Conservation (phyloP, 2,888 invertebrate genomes). For the Ormyrus thymus region DNA sequence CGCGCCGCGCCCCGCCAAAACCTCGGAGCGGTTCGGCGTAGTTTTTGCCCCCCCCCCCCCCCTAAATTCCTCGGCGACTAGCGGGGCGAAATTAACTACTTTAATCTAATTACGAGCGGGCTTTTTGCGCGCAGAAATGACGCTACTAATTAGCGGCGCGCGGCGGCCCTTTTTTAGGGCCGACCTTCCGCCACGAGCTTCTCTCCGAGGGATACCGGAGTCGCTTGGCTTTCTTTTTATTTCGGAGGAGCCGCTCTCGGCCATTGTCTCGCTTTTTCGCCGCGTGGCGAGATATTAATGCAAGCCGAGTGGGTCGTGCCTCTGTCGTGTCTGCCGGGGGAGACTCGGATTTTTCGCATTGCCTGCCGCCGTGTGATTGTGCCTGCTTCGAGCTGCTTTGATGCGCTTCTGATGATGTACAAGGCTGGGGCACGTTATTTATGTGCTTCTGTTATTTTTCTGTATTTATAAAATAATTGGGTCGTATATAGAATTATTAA, state of each 20-base stretch:
- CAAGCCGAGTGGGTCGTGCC: conserved; percentile 4
- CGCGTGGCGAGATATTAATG: conserved; percentile 20
- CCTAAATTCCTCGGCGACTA: conserved; percentile 31
- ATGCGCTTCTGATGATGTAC: no score
- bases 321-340: conserved; percentile 19
- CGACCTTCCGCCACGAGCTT: neutral
- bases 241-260: neutral
- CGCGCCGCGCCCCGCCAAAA: no score
- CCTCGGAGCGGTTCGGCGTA: no score
- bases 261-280: conserved; percentile 37
- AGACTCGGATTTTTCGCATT: conserved; percentile 21
- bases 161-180: neutral
- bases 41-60: no score
- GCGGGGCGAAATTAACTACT: conserved; percentile 46
- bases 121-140: conserved; percentile 34
- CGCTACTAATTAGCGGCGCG: conserved; percentile 46
- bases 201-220: conserved; percentile 8
- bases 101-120: conserved; percentile 50
- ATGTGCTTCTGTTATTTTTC: no score
- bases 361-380: no score
- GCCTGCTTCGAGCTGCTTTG: no score
- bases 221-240: neutral
- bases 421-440: no score
- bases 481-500: no score
- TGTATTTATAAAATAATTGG: no score